phyloP scores from a whole-genome alignment of 2,888 invertebrate genomes.

The Drosophila emarginata region DNA sequence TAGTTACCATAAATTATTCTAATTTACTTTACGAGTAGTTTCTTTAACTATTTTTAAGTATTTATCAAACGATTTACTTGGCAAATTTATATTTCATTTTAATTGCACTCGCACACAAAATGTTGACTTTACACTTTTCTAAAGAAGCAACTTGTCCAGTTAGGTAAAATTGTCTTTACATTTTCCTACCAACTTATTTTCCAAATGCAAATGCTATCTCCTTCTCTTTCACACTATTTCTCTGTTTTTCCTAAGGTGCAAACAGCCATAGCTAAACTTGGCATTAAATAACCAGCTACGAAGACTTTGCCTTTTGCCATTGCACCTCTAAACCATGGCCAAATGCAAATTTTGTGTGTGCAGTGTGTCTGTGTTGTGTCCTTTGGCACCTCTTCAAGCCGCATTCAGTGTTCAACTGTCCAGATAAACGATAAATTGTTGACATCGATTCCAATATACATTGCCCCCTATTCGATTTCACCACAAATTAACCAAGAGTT shows the following conservation, averaged over 20 bases:
- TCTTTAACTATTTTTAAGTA: not conserved
- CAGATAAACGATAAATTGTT: constrained; percentile 61
- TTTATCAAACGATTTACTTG: constrained; percentile 3
- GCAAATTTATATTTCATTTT: constrained; percentile 63
- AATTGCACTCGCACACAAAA: constrained; percentile 65
- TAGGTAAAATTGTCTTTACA: constrained; percentile 14
- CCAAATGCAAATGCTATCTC: not conserved
- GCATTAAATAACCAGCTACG: constrained; percentile 58
- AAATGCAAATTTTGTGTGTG: constrained; percentile 63
- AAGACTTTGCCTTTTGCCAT: constrained; percentile 35
- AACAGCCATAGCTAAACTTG: constrained; percentile 4
- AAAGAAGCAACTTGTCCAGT: constrained; percentile 27
- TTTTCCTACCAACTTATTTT: not conserved
- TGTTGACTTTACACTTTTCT: constrained; percentile 71
- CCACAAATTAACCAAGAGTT: constrained; percentile 8
- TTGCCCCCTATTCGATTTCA: not conserved
- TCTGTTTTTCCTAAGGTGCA: constrained; percentile 12
- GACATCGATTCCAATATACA: constrained; percentile 53
- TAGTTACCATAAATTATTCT: too few species aligned
- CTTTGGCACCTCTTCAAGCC: constrained; percentile 2
- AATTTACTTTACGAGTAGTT: too few species aligned
- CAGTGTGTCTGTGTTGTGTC: not conserved
- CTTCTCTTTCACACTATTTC: not conserved
- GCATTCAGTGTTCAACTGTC: constrained; percentile 38
- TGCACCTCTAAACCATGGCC: constrained; percentile 42